Evolutionary conservation across 2,113 vertebrate species (phyloP), one percentile per base, ranked within the genome.

Genomic region (Tachuris rubrigastra): DNA sequence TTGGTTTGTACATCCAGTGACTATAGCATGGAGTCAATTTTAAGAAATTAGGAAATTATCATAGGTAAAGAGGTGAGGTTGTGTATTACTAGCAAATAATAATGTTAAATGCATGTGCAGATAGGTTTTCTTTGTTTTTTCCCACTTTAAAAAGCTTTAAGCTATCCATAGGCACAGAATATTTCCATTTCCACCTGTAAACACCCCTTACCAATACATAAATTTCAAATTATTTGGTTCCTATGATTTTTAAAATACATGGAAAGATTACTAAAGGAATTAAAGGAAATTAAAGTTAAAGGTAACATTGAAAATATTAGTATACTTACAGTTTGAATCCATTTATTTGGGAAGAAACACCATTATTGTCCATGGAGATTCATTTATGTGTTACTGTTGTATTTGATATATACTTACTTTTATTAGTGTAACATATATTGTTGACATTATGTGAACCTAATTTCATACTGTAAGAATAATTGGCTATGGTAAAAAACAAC

Each of bases 181-280:
- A n/a, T n/a, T n/a, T n/a, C n/a, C n/a, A n/a, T n/a, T n/a, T n/a
- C n/a, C 12, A 35, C 0, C 5, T 41, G 19, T 41, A 30, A 42
- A 27, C 2, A 62, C 4, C 5, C 2, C 8, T 39, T 58, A 31
- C 1, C 4, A 23, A 13, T 13, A 49, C 1, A 5, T 35, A 24
- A 6, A 16, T 77, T 9, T n/a, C 5, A 18, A 56, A 20, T 69
- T 41, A 42, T 31, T 71, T 76, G 12, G 11, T 62, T 62, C 8
- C 2, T 44, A 8, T 24, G 15, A 18, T 39, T 62, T 71, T 83
- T 14, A 55, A 72, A 72, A 63, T 35, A 33, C 1, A 3, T 31
- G 13, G 15, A 6, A 68, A 37, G 6, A 31, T 16, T 44, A 33
- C 59, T 60, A 2, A 16, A 14, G 33, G 42, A 33, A n/a, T 7